Evolutionary conservation across 2,113 vertebrate genomes (phyloP).

Genomic region (Aegypius monachus): DNA sequence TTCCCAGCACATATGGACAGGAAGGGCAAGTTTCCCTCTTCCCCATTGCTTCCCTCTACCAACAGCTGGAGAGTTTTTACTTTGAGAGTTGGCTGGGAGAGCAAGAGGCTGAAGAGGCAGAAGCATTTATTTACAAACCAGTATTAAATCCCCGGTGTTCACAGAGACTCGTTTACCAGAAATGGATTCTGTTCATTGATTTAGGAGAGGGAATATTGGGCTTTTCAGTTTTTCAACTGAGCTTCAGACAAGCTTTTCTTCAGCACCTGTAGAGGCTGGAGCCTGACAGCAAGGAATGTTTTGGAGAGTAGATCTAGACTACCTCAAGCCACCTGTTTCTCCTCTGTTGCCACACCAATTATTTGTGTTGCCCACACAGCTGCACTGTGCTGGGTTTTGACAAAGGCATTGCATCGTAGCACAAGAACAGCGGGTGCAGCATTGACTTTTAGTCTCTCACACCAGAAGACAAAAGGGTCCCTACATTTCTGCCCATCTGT

Average conservation of each 20-base stretch:
- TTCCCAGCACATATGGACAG: neutral
- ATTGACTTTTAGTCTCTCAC: neutral
- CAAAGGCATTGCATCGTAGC: neutral
- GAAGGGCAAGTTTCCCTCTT: neutral
- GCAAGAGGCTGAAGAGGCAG: neutral
- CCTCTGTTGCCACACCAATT: neutral
- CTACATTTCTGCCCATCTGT: neutral
- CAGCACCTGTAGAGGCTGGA: neutral
- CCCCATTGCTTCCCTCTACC: neutral
- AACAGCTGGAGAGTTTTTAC: neutral
- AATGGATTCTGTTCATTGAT: neutral
- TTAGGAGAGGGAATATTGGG: neutral
- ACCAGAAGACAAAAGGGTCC: neutral
- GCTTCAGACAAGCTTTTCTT: neutral
- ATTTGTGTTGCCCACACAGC: neutral
- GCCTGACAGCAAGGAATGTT: neutral
- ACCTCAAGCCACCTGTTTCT: neutral
- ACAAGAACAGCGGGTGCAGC: fast-evolving
- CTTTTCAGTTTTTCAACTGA: neutral
- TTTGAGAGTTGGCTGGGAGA: neutral
- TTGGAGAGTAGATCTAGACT: neutral
- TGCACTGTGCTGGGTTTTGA: neutral
- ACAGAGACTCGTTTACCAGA: neutral
- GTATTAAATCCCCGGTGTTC: neutral
- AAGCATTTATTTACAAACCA: neutral